These are phyloP conservation scores for Cercopithecus petaurista DNA, from an alignment of 2,797 vertebrate genomes.

Conservation along the genomic window DNA sequence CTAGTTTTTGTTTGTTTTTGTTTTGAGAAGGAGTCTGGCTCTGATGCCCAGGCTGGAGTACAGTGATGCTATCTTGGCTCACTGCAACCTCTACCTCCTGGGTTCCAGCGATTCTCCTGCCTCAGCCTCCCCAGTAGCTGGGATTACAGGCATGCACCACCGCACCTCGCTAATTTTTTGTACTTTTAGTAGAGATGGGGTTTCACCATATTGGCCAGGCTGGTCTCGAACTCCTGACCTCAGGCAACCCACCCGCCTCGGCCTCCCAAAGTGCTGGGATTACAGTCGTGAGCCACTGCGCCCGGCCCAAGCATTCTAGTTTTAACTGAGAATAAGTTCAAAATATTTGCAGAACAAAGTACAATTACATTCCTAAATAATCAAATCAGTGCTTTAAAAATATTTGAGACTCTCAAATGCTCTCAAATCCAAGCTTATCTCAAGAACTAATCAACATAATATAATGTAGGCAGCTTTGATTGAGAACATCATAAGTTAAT, in stretches of 20 bases:
- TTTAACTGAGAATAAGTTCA: not conserved
- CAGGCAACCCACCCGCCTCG: not conserved
- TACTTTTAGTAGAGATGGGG: not conserved
- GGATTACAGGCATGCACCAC: not conserved
- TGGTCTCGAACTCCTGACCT: not conserved
- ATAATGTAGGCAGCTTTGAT: not conserved
- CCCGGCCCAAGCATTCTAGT: not conserved
- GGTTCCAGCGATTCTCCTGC: not conserved
- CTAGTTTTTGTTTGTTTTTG: not conserved
- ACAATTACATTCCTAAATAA: not conserved
- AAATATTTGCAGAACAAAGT: constrained; percentile 19
- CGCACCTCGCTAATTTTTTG: not conserved
- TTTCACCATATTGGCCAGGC: not conserved
- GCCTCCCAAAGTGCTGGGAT: not conserved
- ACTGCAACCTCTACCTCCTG: not conserved
- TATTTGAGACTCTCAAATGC: not conserved
- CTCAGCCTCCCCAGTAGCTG: not conserved
- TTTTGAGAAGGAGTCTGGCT: not conserved
- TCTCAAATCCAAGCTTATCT: not conserved
- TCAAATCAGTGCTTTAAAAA: not conserved
- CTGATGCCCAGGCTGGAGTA: not conserved
- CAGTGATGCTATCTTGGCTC: not conserved
- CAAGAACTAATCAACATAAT: not conserved
- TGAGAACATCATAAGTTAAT: not conserved
- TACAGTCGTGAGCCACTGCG: not conserved